Base-by-base conservation (phyloP, 1,140 invertebrate genomes). In the Calycopis cecrops region DNA sequence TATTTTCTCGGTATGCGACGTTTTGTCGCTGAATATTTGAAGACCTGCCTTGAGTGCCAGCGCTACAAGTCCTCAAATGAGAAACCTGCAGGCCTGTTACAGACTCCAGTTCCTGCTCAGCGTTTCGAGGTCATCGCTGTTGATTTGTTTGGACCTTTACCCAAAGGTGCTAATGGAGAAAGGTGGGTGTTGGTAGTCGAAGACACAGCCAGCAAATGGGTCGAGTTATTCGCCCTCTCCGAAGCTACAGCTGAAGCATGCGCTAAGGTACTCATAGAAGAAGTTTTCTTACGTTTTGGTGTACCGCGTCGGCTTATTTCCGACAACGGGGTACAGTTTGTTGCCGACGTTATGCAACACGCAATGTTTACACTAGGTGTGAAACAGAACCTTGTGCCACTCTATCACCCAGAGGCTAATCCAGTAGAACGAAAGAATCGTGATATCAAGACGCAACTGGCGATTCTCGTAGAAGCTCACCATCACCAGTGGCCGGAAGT, bases 251-350 rank as follows among this genome's bases (percentile, higher is more conserved):
- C n/a, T n/a, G n/a, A n/a, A n/a, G n/a, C n/a, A n/a, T n/a, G n/a
- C n/a, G n/a, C n/a, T n/a, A n/a, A n/a, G n/a, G n/a, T n/a, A n/a
- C n/a, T n/a, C n/a, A n/a, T n/a, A n/a, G n/a, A n/a, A n/a, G n/a
- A n/a, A n/a, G n/a, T n/a, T n/a, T n/a, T n/a, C n/a, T n/a, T n/a
- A n/a, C n/a, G 71, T 4, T 57, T 44, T 34, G 55, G 59, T 33
- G 18, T 63, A 9, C 55, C 65, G 0, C 9, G 57, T 8, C 42
- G 57, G 9, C 33, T 10, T 12, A 37, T 35, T 14, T 56, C 61
- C 3, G 73, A 77, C 52, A 77, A 81, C 35, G 55, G 67, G 0
- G 35, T 40, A 1, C 65, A 79, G 57, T 77, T 76, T 35, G 34
- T 69, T 1, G 57, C 57, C 10, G 63, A 34, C 1, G 56, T 61